Percentiles rank a stretch among this genome's conserved stretches.
Conservation (phyloP, 1,140 invertebrate species). For the Hermetia illucens region DNA sequence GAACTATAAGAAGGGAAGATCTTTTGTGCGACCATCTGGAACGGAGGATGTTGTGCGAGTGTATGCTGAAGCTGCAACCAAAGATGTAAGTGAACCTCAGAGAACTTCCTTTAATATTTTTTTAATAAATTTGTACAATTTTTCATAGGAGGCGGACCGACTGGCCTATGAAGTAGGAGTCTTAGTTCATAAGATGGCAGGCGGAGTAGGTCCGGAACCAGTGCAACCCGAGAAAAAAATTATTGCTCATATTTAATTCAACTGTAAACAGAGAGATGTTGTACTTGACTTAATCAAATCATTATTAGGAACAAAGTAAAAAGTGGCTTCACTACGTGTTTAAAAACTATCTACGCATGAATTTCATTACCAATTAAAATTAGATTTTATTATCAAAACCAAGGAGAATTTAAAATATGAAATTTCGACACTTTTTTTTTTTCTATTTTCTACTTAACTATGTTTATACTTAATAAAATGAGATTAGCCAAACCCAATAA, state of each 20-base stretch:
- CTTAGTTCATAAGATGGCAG: constrained; percentile 61
- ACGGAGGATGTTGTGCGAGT: constrained; percentile 95
- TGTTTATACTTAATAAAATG: too few relatives aligned
- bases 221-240: constrained; percentile 24
- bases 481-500: too few relatives aligned
- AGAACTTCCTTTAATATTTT: not conserved
- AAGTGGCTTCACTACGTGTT: too few relatives aligned
- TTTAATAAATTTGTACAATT: constrained; percentile 1
- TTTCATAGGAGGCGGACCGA: constrained; percentile 45
- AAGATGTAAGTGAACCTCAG: constrained; percentile 31
- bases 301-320: too few relatives aligned
- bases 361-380: too few relatives aligned
- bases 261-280: too few relatives aligned
- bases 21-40: constrained; percentile 91
- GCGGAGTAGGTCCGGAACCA: constrained; percentile 47
- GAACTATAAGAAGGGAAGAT: constrained; percentile 54
- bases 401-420: too few relatives aligned
- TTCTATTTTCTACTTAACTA: too few relatives aligned
- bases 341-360: too few relatives aligned
- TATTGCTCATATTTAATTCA: constrained; percentile 20
- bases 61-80: constrained; percentile 85
- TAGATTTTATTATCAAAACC: too few relatives aligned
- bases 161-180: constrained; percentile 60
- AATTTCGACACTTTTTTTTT: too few relatives aligned
- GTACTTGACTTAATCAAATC: too few relatives aligned